Evolutionary conservation across 2,113 vertebrate genomes (phyloP).

Genomic region (Burhinus oedicnemus): DNA sequence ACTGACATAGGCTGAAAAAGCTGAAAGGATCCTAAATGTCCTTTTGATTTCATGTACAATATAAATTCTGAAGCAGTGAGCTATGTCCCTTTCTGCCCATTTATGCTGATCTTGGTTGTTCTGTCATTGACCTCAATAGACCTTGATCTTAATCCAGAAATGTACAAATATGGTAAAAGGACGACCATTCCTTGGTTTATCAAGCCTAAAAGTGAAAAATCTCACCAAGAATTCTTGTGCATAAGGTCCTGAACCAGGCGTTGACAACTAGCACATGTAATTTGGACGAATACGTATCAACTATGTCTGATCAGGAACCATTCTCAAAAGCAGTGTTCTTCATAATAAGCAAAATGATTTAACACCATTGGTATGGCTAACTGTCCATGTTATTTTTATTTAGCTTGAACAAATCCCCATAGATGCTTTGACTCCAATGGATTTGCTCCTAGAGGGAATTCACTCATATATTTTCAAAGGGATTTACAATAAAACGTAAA

Average conservation of each 20-base stretch:
- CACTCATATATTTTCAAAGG: neutral
- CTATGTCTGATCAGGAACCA: neutral
- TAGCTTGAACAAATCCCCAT: neutral
- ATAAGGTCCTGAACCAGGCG: neutral
- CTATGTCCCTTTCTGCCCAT: neutral
- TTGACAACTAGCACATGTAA: neutral
- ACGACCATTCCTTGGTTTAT: neutral
- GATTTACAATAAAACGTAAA: neutral
- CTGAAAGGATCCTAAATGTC: neutral
- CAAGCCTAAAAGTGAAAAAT: neutral
- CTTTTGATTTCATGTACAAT: neutral
- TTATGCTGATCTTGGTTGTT: neutral
- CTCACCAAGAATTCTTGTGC: neutral
- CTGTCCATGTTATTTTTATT: neutral
- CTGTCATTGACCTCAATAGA: neutral
- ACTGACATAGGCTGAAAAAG: neutral
- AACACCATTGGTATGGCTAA: neutral
- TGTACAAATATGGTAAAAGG: neutral
- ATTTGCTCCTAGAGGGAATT: neutral
- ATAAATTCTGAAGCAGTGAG: neutral
- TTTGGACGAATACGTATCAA: neutral
- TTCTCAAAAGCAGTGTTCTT: neutral
- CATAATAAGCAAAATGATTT: neutral
- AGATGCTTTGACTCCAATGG: neutral
- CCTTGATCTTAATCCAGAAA: neutral